Percentiles rank a stretch among this genome's conserved stretches.
Conservation (phyloP, 1,140 invertebrate species). For the Brachionus koreanus region DNA sequence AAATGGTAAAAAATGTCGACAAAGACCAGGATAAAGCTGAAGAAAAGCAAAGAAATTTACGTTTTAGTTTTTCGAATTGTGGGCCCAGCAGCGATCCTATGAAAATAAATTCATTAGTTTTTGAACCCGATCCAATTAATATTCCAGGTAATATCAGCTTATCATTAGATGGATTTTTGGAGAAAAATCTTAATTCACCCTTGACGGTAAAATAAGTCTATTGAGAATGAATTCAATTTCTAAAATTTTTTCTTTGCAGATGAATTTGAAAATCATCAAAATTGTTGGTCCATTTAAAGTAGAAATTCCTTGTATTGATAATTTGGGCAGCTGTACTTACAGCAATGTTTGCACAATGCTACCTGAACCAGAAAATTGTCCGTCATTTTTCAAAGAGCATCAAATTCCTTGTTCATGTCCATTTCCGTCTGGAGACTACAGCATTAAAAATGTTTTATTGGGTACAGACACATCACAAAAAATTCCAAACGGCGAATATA, state of each 20-base stretch:
- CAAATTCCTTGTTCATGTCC: slow-evolving; percentile 37
- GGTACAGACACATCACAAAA: not conserved
- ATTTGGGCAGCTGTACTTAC: slow-evolving; percentile 39
- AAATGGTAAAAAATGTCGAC: not conserved
- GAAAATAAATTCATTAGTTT: not conserved
- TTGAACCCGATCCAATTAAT: slow-evolving; percentile 7
- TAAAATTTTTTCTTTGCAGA: not conserved
- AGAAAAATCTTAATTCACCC: not conserved
- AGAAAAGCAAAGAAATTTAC: not conserved
- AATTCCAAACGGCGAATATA: slow-evolving; percentile 13
- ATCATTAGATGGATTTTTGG: not conserved
- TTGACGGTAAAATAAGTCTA: not conserved
- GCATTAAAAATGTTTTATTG: not conserved
- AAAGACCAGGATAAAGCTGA: not conserved
- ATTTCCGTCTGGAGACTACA: slow-evolving; percentile 3
- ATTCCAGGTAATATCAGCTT: slow-evolving; percentile 33
- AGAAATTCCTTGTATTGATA: slow-evolving; percentile 44
- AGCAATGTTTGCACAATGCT: slow-evolving; percentile 7
- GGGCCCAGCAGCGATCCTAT: slow-evolving; percentile 12
- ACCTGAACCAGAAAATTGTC: slow-evolving; percentile 6
- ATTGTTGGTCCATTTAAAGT: slow-evolving; percentile 41
- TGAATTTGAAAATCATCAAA: slow-evolving; percentile 18
- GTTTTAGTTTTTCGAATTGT: slow-evolving; percentile 23
- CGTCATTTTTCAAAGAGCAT: slow-evolving; percentile 22
- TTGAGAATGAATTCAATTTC: not conserved